These are phyloP conservation scores for Leucophenga montana DNA, from an alignment of 2,888 invertebrate species.

Conservation along the genomic window DNA sequence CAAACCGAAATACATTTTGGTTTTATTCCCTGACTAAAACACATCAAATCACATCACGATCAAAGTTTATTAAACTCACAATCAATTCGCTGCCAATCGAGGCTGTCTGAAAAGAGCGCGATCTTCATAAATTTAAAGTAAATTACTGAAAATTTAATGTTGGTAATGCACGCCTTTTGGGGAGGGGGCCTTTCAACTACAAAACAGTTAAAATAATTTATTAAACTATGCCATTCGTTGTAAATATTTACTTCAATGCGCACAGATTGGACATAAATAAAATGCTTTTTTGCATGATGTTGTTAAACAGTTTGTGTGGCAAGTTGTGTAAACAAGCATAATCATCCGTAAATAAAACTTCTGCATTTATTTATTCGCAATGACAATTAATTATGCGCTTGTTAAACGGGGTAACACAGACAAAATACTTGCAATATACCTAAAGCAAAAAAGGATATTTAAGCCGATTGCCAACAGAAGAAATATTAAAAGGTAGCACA, in stretches of 20 bases:
- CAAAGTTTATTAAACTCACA: too few species aligned
- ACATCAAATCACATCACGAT: too few species aligned
- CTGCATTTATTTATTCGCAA: constrained; percentile 53
- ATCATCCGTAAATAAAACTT: constrained; percentile 57
- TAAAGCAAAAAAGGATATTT: constrained; percentile 3
- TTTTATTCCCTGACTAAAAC: too few species aligned
- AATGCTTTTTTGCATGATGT: too few species aligned
- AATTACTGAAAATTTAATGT: background rate
- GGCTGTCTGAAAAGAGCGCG: background rate
- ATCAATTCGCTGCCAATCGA: constrained; percentile 1
- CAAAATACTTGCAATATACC: too few species aligned
- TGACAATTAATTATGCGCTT: constrained; percentile 59
- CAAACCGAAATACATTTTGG: too few species aligned
- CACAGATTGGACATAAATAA: constrained; percentile 46
- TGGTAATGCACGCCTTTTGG: too few species aligned
- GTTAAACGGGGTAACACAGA: constrained; percentile 42
- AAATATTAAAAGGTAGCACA: background rate
- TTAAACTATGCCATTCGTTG: background rate
- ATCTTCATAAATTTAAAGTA: background rate
- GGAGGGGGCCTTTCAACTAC: background rate
- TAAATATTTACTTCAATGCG: constrained; percentile 14
- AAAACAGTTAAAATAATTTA: constrained; percentile 12
- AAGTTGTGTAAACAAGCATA: constrained; percentile 9
- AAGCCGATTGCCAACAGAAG: too few species aligned
- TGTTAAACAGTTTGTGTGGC: background rate